phyloP scores from a whole-genome alignment of 2,797 vertebrate species.

The Halcyon chelicuti region DNA sequence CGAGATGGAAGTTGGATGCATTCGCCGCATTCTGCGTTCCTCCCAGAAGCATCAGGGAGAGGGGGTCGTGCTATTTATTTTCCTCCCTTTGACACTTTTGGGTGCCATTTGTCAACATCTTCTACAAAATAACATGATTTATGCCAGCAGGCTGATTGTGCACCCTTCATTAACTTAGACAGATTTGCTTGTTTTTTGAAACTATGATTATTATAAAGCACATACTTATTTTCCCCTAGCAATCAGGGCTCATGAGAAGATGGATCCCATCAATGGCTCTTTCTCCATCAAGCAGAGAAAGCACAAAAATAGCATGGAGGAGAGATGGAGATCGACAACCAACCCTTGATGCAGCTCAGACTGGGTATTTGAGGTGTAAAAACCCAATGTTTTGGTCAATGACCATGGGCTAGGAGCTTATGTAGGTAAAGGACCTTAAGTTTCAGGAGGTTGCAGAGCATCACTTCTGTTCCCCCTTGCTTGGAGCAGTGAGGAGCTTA shows the following conservation, averaged over 20 bases:
- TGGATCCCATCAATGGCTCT: neutral
- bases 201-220: neutral
- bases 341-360: neutral
- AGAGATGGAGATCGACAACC: neutral
- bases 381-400: rapidly evolving
- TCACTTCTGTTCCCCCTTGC: neutral
- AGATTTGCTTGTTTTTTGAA: neutral
- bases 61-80: neutral
- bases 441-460: neutral
- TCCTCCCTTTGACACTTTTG: neutral
- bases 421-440: neutral
- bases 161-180: neutral
- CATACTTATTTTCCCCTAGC: neutral
- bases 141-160: neutral
- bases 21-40: neutral
- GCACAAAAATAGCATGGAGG: neutral
- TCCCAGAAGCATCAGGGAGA: neutral
- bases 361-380: neutral
- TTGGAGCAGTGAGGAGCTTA: rapidly evolving
- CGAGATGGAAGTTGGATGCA: rapidly evolving
- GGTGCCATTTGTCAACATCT: neutral
- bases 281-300: neutral
- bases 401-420: neutral
- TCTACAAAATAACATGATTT: neutral
- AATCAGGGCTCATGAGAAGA: neutral